A percentile compares a stretch with the other conserved stretches of the same genome.
These are phyloP conservation scores for Pyrgilauda ruficollis DNA, from an alignment of 2,113 vertebrate species.

Conservation along the genomic window DNA sequence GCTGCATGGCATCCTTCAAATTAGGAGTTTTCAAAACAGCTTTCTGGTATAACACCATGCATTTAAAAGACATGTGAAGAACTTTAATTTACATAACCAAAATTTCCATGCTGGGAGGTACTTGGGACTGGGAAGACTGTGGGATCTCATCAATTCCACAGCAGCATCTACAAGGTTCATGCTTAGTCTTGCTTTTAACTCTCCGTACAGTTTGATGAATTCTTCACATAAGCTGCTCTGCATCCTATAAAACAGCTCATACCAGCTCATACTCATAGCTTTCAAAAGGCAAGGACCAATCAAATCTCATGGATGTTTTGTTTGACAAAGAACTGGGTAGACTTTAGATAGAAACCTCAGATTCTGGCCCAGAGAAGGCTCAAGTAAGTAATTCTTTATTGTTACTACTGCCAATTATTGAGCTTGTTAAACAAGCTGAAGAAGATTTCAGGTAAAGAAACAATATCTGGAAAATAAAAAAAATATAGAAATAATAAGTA, in stretches of 20 bases:
- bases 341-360: not conserved
- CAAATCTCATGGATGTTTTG: not conserved
- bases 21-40: not conserved
- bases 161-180: not conserved
- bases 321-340: not conserved
- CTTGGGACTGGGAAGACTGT: not conserved
- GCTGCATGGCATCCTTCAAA: not conserved
- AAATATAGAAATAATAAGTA: not conserved
- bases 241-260: not conserved
- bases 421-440: not conserved
- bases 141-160: not conserved
- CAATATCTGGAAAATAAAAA: not conserved
- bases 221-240: not conserved
- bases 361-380: not conserved
- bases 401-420: not conserved
- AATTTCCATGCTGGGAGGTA: not conserved
- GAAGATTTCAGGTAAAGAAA: not conserved
- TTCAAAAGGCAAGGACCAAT: not conserved
- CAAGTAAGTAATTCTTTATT: not conserved
- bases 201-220: not conserved
- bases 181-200: not conserved
- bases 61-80: not conserved
- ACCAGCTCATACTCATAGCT: not conserved
- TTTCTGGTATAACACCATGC: not conserved
- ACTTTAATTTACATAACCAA: not conserved